Conservation (phyloP, 2,113 vertebrate genomes). For the Anhinga rufa region DNA sequence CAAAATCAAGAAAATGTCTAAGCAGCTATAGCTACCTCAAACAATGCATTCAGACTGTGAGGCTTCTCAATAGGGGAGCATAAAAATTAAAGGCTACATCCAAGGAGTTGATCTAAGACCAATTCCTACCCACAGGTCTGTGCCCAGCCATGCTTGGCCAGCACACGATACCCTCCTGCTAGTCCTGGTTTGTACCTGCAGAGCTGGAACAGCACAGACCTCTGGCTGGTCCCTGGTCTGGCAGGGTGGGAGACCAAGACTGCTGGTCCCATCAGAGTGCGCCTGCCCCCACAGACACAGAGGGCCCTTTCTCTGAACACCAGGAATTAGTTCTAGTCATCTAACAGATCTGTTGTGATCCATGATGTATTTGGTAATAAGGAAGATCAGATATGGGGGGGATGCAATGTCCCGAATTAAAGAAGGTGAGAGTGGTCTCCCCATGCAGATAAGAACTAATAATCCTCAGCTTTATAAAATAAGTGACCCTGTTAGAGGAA, state of each 20-base stretch:
- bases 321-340: not conserved
- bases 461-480: not conserved
- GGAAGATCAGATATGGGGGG: not conserved
- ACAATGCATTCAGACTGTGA: too few species aligned
- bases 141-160: not conserved
- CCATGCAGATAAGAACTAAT: not conserved
- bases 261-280: too few species aligned
- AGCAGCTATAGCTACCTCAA: not conserved
- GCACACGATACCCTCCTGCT: not conserved
- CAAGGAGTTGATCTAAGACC: rapidly evolving
- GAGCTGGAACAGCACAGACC: not conserved
- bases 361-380: not conserved
- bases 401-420: not conserved
- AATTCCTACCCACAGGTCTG: rapidly evolving
- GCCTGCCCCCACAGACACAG: not conserved
- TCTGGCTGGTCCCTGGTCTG: not conserved
- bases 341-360: not conserved
- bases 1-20: not conserved
- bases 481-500: not conserved
- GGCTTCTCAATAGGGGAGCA: not conserved
- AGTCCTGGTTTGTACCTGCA: not conserved
- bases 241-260: not conserved
- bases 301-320: not conserved
- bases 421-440: not conserved
- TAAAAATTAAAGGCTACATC: not conserved